Percentiles rank a stretch among this genome's conserved stretches.
phyloP scores from a whole-genome alignment of 2,797 vertebrate genomes.

The Leucoraja ocellata region DNA sequence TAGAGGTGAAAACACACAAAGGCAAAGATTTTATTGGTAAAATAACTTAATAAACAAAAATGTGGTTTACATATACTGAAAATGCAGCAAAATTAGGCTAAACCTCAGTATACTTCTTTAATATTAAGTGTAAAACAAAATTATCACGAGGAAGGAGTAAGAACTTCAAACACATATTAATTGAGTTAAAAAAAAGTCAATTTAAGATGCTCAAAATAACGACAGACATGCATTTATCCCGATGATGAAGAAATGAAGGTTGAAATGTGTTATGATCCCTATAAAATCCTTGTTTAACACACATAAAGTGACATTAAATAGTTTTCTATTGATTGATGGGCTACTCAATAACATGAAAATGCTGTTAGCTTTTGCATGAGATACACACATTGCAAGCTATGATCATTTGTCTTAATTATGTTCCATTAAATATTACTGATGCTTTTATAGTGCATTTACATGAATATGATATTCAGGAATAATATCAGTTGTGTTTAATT shows the following conservation, averaged over 20 bases:
- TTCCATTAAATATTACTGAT: constrained; percentile 37
- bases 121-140: no score
- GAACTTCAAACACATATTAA: not conserved
- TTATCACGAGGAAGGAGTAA: not conserved
- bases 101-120: no score
- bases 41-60: no score
- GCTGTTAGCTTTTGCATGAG: constrained; percentile 32
- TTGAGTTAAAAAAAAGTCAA: not conserved
- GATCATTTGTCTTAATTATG: constrained; percentile 36
- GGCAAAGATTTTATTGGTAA: no score
- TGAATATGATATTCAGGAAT: constrained; percentile 36
- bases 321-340: not conserved
- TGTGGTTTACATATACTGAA: no score
- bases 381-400: constrained; percentile 28
- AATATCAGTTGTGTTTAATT: constrained; percentile 34
- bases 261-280: not conserved
- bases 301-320: not conserved
- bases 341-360: not conserved
- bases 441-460: constrained; percentile 36
- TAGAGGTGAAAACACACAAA: no score
- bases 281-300: no score
- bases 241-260: not conserved
- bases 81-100: no score
- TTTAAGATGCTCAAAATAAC: not conserved
- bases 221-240: not conserved